Conservation (phyloP, 2,797 vertebrate genomes). For the Falco columbarius region DNA sequence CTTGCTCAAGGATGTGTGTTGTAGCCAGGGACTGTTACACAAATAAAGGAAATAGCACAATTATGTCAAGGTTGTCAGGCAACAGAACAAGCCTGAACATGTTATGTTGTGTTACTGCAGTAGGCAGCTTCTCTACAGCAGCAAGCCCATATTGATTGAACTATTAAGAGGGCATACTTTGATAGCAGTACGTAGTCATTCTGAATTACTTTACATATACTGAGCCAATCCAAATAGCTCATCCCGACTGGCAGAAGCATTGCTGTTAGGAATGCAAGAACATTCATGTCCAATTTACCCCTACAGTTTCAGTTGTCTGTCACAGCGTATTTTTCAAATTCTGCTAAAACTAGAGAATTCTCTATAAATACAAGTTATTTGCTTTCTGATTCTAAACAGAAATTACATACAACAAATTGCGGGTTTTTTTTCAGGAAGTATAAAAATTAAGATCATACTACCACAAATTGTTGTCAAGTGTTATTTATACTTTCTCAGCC, state of each 20-base stretch:
- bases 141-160: not conserved
- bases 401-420: not conserved
- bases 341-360: not conserved
- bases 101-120: not conserved
- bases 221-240: not conserved
- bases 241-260: not conserved
- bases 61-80: slow-evolving; percentile 49
- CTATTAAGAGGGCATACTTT: not conserved
- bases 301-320: not conserved
- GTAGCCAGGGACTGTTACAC: not conserved
- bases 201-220: not conserved
- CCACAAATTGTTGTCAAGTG: not conserved
- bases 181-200: not conserved
- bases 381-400: not conserved
- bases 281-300: not conserved
- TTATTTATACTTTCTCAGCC: not conserved
- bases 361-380: not conserved
- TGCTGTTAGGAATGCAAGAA: not conserved
- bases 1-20: slow-evolving; percentile 16
- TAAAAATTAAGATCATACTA: not conserved
- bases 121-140: not conserved
- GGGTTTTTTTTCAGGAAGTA: not conserved
- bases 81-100: slow-evolving; percentile 34
- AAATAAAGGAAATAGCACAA: slow-evolving; percentile 47
- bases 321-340: not conserved